A percentile compares a stretch with the other conserved stretches of the same genome.
phyloP scores from a whole-genome alignment of 2,113 vertebrate species.

The Fukomys damarensis region DNA sequence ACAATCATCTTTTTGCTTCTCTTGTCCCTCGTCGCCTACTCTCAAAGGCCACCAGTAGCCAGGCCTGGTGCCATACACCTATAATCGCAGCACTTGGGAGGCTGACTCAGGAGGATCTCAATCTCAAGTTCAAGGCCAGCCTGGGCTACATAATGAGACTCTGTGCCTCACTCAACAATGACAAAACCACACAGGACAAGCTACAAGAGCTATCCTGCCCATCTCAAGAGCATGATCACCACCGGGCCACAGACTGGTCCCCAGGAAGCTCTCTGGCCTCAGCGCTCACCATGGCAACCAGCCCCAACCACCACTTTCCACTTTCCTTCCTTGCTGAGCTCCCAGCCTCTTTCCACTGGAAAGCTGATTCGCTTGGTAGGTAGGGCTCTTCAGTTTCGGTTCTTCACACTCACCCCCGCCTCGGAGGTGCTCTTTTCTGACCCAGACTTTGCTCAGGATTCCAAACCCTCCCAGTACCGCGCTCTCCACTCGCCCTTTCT shows the following conservation, averaged over 20 bases:
- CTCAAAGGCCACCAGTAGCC: not conserved
- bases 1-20: not conserved
- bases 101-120: not conserved
- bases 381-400: not conserved
- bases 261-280: not conserved
- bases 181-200: not conserved
- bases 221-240: not conserved
- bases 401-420: not conserved
- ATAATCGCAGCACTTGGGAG: not conserved
- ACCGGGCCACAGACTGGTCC: too few relatives aligned
- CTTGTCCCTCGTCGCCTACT: not conserved
- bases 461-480: not conserved
- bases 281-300: not conserved
- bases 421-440: not conserved
- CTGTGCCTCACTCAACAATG: not conserved
- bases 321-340: not conserved
- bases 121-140: not conserved
- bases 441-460: not conserved
- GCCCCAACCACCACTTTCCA: not conserved
- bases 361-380: not conserved
- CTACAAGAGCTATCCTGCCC: not conserved
- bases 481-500: too few relatives aligned
- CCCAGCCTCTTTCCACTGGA: not conserved
- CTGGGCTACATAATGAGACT: not conserved
- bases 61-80: not conserved